Percentiles rank a stretch among this genome's conserved stretches.
phyloP scores from a whole-genome alignment of 2,888 invertebrate genomes.

The Protodeltote pygarga region DNA sequence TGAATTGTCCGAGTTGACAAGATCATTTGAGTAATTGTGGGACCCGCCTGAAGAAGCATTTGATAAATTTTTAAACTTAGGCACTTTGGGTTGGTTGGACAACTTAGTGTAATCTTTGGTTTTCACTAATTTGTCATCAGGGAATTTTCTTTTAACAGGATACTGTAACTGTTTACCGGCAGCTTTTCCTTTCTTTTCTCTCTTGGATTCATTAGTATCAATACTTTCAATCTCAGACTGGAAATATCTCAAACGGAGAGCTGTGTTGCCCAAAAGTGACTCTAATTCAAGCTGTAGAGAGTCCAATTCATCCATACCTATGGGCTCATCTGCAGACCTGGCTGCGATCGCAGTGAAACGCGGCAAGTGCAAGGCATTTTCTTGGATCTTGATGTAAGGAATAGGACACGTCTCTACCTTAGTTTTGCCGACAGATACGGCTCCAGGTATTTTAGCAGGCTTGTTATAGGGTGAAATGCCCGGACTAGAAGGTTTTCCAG shows the following conservation, averaged over 20 bases:
- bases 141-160: conserved; percentile 85
- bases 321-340: conserved; percentile 90
- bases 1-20: conserved; percentile 81
- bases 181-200: conserved; percentile 84
- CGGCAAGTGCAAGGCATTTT: conserved; percentile 89
- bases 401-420: conserved; percentile 82
- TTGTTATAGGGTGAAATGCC: conserved; percentile 81
- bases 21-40: conserved; percentile 77
- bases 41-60: conserved; percentile 74
- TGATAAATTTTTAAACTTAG: conserved; percentile 86
- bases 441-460: conserved; percentile 78
- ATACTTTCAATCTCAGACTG: conserved; percentile 91
- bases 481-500: conserved; percentile 82
- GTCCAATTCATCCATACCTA: conserved; percentile 96
- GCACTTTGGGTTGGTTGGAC: conserved; percentile 86
- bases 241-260: conserved; percentile 92
- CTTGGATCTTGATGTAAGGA: conserved; percentile 90
- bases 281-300: conserved; percentile 95
- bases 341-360: conserved; percentile 89
- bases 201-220: conserved; percentile 86
- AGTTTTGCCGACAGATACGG: conserved; percentile 76
- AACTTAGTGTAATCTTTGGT: conserved; percentile 86
- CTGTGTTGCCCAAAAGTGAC: conserved; percentile 93
- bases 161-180: conserved; percentile 85
- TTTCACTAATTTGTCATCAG: conserved; percentile 86